Percentiles rank a stretch among this genome's conserved stretches.
phyloP scores from a whole-genome alignment of 1,140 invertebrate genomes.

The Stegodyphus mimosarum region DNA sequence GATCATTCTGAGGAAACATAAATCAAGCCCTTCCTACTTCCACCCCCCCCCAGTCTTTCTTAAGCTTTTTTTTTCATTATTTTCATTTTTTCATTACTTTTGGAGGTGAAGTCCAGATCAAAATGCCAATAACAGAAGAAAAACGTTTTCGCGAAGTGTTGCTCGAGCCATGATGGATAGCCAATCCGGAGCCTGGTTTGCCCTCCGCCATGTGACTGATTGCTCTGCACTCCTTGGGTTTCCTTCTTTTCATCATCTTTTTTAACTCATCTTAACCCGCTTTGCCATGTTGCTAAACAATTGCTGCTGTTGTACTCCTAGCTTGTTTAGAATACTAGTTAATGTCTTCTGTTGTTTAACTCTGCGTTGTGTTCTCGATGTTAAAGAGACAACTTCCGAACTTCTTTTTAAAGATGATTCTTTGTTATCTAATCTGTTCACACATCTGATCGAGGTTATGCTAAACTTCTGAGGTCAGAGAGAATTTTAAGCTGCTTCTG shows the following conservation, averaged over 20 bases:
- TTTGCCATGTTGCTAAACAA: slow-evolving; percentile 17
- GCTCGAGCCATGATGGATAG: slow-evolving; percentile 35
- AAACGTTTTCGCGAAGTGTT: slow-evolving; percentile 54
- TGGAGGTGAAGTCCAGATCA: slow-evolving; percentile 53
- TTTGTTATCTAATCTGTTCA: no score
- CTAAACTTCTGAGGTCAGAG: no score
- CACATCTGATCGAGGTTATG: no score
- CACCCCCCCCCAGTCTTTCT: neutral
- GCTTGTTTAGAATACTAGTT: no score
- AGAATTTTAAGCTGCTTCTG: no score
- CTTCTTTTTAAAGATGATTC: no score
- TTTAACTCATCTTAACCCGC: neutral
- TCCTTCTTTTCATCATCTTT: slow-evolving; percentile 6
- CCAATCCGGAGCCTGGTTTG: slow-evolving; percentile 28
- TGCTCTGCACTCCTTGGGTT: slow-evolving; percentile 39
- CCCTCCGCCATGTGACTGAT: slow-evolving; percentile 33
- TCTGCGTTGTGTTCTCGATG: no score
- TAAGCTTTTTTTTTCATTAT: slow-evolving; percentile 30
- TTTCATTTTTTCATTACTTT: slow-evolving; percentile 51
- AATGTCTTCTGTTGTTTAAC: no score
- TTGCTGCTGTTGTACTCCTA: neutral
- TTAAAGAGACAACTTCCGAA: no score
- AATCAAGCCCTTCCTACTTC: slow-evolving; percentile 32
- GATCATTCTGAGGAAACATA: slow-evolving; percentile 43
- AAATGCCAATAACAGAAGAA: slow-evolving; percentile 56